Evolutionary conservation across 1,140 invertebrate species (phyloP), one percentile per base, ranked within the genome.

Genomic region (Thalassaphorura encarpata): DNA sequence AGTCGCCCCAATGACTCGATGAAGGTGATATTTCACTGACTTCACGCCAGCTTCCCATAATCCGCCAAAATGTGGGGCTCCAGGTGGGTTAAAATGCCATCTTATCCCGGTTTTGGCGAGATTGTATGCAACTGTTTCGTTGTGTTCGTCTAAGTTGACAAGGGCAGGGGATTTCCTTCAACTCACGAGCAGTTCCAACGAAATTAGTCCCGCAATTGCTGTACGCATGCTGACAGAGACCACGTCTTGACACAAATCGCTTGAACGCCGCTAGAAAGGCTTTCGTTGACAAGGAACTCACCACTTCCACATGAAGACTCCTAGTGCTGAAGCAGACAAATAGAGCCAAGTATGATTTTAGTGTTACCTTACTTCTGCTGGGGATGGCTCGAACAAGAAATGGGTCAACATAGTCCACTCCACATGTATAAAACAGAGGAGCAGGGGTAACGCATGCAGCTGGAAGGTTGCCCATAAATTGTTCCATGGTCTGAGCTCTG

Each of bases 201-300:
- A 73, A 73, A 28, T 69, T 70, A 19, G 67, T 70, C 0, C 68
- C 71, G 47, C 69, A 68, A 47, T 75, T 71, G 13, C 65, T 69
- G 40, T 64, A 64, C 21, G 69, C 60, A 18, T 55, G 23, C 0
- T 11, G 18, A 42, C 56, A 53, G 6, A 29, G 55, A 42, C 69
- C 70, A 36, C 64, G 39, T 50, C 61, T 45, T 2, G 58, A 54
- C 18, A 67, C 56, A 49, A 69, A 69, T 26, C 66, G 21, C 29
- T 56, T 52, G 1, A 66, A 53, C 3, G 59, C 60, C 19, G 46
- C 23, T 29, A 70, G 33, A 36, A 66, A 69, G n/a, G 39, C 28
- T 8, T 51, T 53, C 21, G 63, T 59, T 15, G 42, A 54, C 8
- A 67, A 26, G 28, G 61, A 54, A 11, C 24, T 26, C 2, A 67